Evolutionary conservation across 2,797 vertebrate genomes (phyloP).

Genomic region (Rhadinocentrus ornatus): DNA sequence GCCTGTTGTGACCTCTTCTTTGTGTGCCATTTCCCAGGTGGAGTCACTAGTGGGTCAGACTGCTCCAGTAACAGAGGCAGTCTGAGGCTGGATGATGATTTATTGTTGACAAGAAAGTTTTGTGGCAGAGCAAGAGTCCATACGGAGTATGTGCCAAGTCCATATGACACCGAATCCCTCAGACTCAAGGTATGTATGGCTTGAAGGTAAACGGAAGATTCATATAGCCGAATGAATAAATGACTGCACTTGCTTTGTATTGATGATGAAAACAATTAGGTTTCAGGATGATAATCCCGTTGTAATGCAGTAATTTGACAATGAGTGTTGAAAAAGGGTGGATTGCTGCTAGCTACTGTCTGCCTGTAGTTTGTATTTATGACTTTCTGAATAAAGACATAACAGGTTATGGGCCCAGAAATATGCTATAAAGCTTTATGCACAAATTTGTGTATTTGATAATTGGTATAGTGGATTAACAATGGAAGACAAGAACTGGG

Average conservation of each 20-base stretch:
- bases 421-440: too few relatives aligned
- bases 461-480: background rate
- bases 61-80: conserved; percentile 92
- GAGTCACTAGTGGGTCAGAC: conserved; percentile 91
- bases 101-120: conserved; percentile 81
- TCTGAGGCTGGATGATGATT: conserved; percentile 88
- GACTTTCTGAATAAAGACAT: too few relatives aligned
- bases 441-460: too few relatives aligned
- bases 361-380: too few relatives aligned
- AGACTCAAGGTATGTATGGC: conserved; percentile 88
- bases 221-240: too few relatives aligned
- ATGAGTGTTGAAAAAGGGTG: too few relatives aligned
- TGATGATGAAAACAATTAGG: too few relatives aligned
- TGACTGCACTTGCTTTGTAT: too few relatives aligned
- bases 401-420: too few relatives aligned
- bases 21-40: conserved; percentile 80
- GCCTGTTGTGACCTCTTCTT: conserved; percentile 23
- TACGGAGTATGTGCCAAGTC: conserved; percentile 93
- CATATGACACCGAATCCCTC: conserved; percentile 94
- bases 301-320: too few relatives aligned
- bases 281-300: too few relatives aligned
- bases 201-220: background rate
- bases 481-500: conserved; percentile 11
- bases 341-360: too few relatives aligned
- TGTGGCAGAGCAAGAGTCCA: conserved; percentile 92